phyloP scores from a whole-genome alignment of 2,113 vertebrate species.

The Galbula dea region DNA sequence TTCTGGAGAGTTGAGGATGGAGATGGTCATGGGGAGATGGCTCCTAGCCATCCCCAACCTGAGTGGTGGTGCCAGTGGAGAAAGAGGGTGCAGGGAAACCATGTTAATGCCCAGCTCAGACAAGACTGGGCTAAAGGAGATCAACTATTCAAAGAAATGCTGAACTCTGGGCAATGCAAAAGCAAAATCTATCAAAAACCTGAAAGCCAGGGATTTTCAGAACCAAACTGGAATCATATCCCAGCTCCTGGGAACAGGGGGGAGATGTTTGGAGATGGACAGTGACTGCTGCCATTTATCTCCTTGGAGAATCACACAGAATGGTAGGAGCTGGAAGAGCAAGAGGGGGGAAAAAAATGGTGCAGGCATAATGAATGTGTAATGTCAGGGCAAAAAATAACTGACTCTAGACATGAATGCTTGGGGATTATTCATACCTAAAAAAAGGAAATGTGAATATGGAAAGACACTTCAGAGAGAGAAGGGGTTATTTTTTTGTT shows the following conservation, averaged over 20 bases:
- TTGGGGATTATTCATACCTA: slow-evolving; percentile 56
- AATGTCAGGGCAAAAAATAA: slow-evolving; percentile 54
- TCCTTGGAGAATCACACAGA: background rate
- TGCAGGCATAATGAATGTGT: slow-evolving; percentile 37
- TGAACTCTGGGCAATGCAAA: background rate
- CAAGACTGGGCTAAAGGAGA: background rate
- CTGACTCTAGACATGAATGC: slow-evolving; percentile 44
- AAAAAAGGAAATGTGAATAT: slow-evolving; percentile 43
- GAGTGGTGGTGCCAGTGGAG: background rate
- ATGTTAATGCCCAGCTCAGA: background rate
- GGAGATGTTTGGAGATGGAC: background rate
- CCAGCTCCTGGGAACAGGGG: background rate
- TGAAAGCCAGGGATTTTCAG: background rate
- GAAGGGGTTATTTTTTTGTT: slow-evolving; percentile 15
- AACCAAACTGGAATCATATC: background rate
- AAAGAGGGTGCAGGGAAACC: background rate
- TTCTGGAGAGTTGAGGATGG: background rate
- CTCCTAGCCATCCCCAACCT: background rate
- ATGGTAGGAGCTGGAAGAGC: no score
- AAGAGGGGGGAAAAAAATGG: background rate
- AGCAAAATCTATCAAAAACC: background rate
- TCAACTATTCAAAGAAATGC: background rate
- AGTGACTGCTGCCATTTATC: slow-evolving; percentile 25
- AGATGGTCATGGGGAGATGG: background rate
- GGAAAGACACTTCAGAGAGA: slow-evolving; percentile 52